phyloP scores from a whole-genome alignment of 1,140 invertebrate species.

The Formica exsecta region DNA sequence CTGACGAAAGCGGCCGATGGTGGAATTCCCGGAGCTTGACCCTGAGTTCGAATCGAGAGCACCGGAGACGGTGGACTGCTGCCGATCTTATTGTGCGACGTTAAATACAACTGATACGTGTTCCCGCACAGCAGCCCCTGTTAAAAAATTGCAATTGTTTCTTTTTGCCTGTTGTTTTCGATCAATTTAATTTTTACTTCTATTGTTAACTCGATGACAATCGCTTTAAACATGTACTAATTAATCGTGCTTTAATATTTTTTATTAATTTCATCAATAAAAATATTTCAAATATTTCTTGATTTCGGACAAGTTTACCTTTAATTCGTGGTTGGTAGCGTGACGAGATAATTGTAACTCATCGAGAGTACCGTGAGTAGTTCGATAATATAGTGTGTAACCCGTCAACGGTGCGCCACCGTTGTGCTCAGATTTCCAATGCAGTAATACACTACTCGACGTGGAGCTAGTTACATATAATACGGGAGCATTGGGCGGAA shows the following conservation, averaged over 20 bases:
- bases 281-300: constrained; percentile 16
- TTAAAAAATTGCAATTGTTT: constrained; percentile 10
- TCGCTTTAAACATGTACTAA: not conserved
- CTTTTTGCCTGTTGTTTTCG: not conserved
- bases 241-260: not conserved
- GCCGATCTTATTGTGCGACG: constrained; percentile 91
- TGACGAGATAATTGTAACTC: constrained; percentile 89
- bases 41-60: constrained; percentile 91
- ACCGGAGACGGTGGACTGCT: constrained; percentile 90
- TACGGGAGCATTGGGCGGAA: constrained; percentile 90
- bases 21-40: constrained; percentile 90
- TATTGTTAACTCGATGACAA: not conserved
- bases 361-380: constrained; percentile 89
- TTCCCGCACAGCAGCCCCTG: constrained; percentile 91
- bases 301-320: constrained; percentile 82
- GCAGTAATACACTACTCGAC: constrained; percentile 90
- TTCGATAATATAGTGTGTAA: constrained; percentile 90
- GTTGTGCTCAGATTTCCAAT: constrained; percentile 91
- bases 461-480: constrained; percentile 91
- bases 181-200: not conserved
- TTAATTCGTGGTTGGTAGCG: constrained; percentile 90
- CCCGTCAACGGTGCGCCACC: constrained; percentile 90
- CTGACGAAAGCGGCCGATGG: constrained; percentile 88
- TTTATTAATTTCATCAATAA: not conserved
- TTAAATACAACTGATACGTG: constrained; percentile 91